phyloP scores from a whole-genome alignment of 2,888 invertebrate genomes.

The Siphonodentalium dalli region DNA sequence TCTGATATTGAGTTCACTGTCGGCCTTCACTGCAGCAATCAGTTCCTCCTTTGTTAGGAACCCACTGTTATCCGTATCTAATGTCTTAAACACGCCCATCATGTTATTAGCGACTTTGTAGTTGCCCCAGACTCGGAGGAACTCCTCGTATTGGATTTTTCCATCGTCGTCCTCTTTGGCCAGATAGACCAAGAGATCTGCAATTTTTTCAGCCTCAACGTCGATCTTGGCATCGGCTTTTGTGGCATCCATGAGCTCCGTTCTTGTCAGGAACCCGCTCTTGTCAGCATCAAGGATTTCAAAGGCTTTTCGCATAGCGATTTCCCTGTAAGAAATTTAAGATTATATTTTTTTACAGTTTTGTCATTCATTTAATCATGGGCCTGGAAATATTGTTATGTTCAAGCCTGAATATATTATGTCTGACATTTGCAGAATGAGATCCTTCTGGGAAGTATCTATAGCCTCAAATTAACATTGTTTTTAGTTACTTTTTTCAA shows the following conservation, averaged over 20 bases:
- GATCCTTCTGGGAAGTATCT: too few relatives aligned
- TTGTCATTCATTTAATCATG: too few relatives aligned
- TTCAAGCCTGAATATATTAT: too few relatives aligned
- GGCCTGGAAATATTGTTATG: too few relatives aligned
- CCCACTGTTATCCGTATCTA: slow-evolving; percentile 52
- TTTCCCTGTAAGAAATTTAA: slow-evolving; percentile 36
- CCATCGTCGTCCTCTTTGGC: slow-evolving; percentile 35
- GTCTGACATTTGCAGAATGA: too few relatives aligned
- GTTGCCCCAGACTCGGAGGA: slow-evolving; percentile 43
- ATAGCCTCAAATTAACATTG: too few relatives aligned
- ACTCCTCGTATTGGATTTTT: slow-evolving; percentile 54
- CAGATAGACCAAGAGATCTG: slow-evolving; percentile 40
- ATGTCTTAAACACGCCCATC: slow-evolving; percentile 37
- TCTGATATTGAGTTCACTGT: slow-evolving; percentile 40
- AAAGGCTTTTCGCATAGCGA: slow-evolving; percentile 45
- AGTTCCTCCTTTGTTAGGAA: slow-evolving; percentile 46
- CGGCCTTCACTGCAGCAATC: slow-evolving; percentile 40
- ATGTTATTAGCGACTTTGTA: slow-evolving; percentile 35
- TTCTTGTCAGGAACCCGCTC: slow-evolving; percentile 44
- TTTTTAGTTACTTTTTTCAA: too few relatives aligned
- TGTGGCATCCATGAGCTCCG: slow-evolving; percentile 41
- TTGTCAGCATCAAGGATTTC: slow-evolving; percentile 43
- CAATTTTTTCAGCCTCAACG: slow-evolving; percentile 40
- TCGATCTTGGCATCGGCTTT: slow-evolving; percentile 37
- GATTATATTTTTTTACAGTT: slow-evolving; percentile 6